Base-by-base conservation (phyloP, 2,797 vertebrate genomes). In the Hyperoplus immaculatus region DNA sequence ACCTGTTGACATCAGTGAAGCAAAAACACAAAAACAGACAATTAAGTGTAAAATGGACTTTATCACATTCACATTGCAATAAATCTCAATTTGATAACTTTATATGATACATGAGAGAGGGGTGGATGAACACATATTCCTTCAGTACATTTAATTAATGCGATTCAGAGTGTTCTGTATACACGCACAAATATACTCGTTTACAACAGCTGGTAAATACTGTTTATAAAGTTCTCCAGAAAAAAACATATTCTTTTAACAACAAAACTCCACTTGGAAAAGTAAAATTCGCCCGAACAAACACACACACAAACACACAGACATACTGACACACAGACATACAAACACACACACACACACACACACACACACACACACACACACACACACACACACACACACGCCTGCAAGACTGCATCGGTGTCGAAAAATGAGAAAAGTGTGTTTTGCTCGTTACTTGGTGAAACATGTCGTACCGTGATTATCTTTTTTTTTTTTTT, bases 41-140 rank as follows among this genome's bases (percentile, higher is more conserved):
- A 76, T 85, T 84, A 77, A 84, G 85, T 93, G 90, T 91, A 94
- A 93, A 93, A 93, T 93, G 87, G 78, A 92, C 80, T 91, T 93
- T 90, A 95, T 95, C 90, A 95, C 94, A 93, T 94, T 94, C 93
- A 94, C 90, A 88, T 94, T 92, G 93, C 91, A 95, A 90, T 94
- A 93, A 92, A 93, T 94, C 85, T 93, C 85, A 90, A 83, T 93
- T 91, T 93, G 83, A 93, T 93, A 93, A 91, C 87, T 90, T 90
- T 93, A 90, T 92, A 93, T 91, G 86, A 93, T 94, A 93, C 93
- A 93, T 81, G 72, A 45, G 79, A 80, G 81, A 78, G 82, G 57
- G 55, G 55, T 6, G 82, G 90, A 87, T 88, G 77, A 87, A 93
- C 91, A 94, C 79, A 82, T 71, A 78, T 92, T 94, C 93, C 92